phyloP scores from a whole-genome alignment of 2,797 vertebrate genomes.

The Brachymystax lenok region DNA sequence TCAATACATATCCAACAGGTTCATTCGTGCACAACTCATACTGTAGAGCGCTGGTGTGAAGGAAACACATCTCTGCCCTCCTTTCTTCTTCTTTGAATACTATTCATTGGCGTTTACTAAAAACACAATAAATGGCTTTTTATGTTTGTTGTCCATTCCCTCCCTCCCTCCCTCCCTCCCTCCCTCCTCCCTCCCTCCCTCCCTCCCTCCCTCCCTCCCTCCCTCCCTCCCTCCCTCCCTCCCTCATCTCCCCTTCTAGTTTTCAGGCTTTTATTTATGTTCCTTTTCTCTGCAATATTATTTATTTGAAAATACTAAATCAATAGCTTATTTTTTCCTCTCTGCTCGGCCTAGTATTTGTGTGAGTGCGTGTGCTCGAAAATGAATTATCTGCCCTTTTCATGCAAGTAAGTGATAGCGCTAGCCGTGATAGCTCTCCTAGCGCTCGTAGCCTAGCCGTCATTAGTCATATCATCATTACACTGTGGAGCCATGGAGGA shows the following conservation, averaged over 20 bases:
- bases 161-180: conserved; percentile 22
- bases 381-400: conserved; percentile 50
- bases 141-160: conserved; percentile 47
- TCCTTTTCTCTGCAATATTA: conserved; percentile 59
- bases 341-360: conserved; percentile 14
- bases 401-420: conserved; percentile 30
- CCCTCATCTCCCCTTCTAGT: conserved; percentile 48
- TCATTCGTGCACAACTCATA: conserved; percentile 32
- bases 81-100: conserved; percentile 10
- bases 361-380: neutral
- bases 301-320: conserved; percentile 68
- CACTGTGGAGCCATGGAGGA: conserved; percentile 58
- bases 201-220: conserved; percentile 41
- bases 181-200: too few relatives aligned
- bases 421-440: conserved; percentile 30
- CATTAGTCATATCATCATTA: conserved; percentile 67
- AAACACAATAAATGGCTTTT: conserved; percentile 43
- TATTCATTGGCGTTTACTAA: conserved; percentile 38
- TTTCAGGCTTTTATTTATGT: conserved; percentile 66
- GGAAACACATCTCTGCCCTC: conserved; percentile 17
- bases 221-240: conserved; percentile 34
- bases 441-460: conserved; percentile 37
- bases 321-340: conserved; percentile 55
- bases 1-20: conserved; percentile 62
- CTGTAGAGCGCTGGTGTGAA: conserved; percentile 19